A percentile compares a stretch with the other conserved stretches of the same genome.
phyloP scores from a whole-genome alignment of 2,888 invertebrate species.

The Spicauda simplicius region DNA sequence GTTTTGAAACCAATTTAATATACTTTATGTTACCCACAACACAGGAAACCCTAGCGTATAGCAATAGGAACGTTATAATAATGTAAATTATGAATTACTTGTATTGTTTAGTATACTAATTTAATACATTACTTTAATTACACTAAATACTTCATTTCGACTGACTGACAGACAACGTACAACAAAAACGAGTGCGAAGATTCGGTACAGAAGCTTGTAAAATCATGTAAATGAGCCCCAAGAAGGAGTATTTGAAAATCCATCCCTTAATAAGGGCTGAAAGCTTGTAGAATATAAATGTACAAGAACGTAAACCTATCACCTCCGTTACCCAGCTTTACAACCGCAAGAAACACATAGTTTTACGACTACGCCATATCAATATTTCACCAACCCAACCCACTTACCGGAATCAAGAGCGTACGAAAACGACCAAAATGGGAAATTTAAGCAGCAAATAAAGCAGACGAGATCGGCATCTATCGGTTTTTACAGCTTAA shows the following conservation, averaged over 20 bases:
- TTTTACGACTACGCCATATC: constrained; percentile 7
- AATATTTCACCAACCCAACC: constrained; percentile 13
- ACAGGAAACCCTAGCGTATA: too few species aligned
- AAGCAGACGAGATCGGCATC: constrained; percentile 40
- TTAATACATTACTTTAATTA: too few species aligned
- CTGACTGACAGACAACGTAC: too few species aligned
- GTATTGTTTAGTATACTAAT: too few species aligned
- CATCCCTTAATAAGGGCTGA: too few species aligned
- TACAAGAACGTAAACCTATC: not conserved
- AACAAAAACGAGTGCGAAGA: too few species aligned
- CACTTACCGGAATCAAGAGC: not conserved
- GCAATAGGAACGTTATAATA: too few species aligned
- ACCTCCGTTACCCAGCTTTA: not conserved
- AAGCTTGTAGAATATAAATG: not conserved
- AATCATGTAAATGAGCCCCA: too few species aligned
- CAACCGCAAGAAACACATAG: not conserved
- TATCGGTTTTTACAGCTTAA: constrained; percentile 50
- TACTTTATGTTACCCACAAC: not conserved
- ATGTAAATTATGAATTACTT: too few species aligned
- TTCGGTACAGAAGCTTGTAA: too few species aligned
- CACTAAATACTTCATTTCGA: too few species aligned
- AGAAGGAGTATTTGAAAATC: too few species aligned
- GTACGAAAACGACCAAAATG: constrained; percentile 17
- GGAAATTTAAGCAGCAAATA: constrained; percentile 40
- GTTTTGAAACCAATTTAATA: not conserved